These are phyloP conservation scores for Aplysina aerophoba DNA, from an alignment of 37 sponge, comb jelly and placozoan genomes.

Conservation along the genomic window DNA sequence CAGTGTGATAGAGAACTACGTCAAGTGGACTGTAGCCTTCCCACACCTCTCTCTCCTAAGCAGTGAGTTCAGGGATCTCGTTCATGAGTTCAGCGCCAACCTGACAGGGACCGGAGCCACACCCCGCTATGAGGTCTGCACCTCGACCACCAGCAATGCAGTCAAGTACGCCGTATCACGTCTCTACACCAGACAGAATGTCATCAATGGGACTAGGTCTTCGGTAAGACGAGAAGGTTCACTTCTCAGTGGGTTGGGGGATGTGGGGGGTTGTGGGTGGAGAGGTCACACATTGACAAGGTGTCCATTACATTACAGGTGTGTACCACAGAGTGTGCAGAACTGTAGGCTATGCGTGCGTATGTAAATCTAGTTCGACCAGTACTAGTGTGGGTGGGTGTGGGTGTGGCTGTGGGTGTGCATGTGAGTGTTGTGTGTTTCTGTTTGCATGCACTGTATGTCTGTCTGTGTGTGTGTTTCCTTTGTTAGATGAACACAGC, in stretches of 20 bases:
- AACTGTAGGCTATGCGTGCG: no score
- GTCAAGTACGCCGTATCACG: conserved; percentile 2
- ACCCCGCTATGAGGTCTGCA: conserved; percentile 12
- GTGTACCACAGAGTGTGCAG: no score
- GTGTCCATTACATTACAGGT: no score
- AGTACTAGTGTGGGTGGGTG: no score
- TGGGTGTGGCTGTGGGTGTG: no score
- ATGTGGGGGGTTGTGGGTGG: no score
- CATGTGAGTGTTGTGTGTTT: no score
- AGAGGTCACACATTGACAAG: no score
- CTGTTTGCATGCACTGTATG: no score
- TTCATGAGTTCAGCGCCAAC: not conserved
- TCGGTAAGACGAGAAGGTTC: not conserved
- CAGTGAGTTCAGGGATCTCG: not conserved
- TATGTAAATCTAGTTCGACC: no score
- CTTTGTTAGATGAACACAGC: not conserved
- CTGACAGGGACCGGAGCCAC: not conserved
- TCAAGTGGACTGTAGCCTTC: not conserved
- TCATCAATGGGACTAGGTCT: not conserved
- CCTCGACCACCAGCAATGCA: not conserved
- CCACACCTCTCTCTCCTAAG: not conserved
- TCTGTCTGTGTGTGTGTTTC: not conserved
- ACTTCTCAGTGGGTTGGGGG: no score
- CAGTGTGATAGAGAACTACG: conserved; percentile 6
- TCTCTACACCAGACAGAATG: not conserved